Percentiles rank a stretch among this genome's conserved stretches.
Evolutionary conservation across 1,140 invertebrate genomes (phyloP).

Genomic region (Saccostrea echinata): DNA sequence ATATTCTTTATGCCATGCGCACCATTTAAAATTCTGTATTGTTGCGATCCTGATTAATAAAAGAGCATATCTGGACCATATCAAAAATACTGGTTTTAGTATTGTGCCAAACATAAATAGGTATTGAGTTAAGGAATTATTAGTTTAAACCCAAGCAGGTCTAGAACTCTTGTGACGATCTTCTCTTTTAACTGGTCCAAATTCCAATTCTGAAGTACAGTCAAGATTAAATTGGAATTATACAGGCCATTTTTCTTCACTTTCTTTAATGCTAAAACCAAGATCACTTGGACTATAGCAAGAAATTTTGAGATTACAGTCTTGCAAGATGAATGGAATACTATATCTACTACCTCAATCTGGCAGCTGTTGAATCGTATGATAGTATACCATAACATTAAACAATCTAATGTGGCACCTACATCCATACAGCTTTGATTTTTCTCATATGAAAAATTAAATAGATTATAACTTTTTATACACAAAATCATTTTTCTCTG

Average conservation of each 20-base stretch:
- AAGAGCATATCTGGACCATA: constrained; percentile 22
- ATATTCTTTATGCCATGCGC: constrained; percentile 15
- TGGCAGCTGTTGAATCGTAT: too few relatives aligned
- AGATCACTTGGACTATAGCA: too few relatives aligned
- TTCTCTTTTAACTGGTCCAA: constrained; percentile 29
- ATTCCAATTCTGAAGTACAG: neutral
- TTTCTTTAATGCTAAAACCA: neutral
- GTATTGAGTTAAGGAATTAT: constrained; percentile 35
- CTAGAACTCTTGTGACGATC: neutral
- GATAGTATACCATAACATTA: too few relatives aligned
- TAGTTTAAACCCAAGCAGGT: constrained; percentile 16
- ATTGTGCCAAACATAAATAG: constrained; percentile 39
- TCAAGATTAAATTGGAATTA: constrained; percentile 13
- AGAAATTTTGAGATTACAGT: too few relatives aligned
- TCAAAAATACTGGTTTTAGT: constrained; percentile 29
- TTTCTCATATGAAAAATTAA: too few relatives aligned
- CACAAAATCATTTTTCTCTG: too few relatives aligned
- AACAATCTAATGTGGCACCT: too few relatives aligned
- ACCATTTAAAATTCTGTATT: constrained; percentile 32
- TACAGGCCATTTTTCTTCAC: neutral
- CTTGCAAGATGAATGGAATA: too few relatives aligned
- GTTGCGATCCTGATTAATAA: constrained; percentile 29
- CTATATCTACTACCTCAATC: too few relatives aligned
- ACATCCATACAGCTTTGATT: too few relatives aligned
- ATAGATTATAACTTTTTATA: too few relatives aligned